These are phyloP conservation scores for Protaetia brevitarsis DNA, from an alignment of 1,140 invertebrate genomes.

Conservation along the genomic window DNA sequence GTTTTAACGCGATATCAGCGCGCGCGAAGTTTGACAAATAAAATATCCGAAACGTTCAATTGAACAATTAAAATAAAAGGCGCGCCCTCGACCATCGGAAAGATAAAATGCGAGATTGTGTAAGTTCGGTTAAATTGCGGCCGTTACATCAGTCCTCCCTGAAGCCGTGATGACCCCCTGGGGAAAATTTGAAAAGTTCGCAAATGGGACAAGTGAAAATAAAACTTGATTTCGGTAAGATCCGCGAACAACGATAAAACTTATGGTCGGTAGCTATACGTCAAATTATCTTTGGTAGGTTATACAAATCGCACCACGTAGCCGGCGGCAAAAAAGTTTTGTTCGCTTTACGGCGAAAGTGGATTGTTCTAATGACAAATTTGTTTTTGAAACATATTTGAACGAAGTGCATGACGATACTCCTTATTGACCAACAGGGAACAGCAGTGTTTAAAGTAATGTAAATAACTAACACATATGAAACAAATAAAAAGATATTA, in stretches of 20 bases:
- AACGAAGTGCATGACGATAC: too few relatives aligned
- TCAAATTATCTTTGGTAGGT: conserved; percentile 13
- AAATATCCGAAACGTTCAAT: conserved; percentile 16
- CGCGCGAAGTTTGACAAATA: conserved; percentile 19
- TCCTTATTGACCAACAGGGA: too few relatives aligned
- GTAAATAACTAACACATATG: too few relatives aligned
- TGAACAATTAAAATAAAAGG: conserved; percentile 18
- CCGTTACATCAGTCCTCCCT: conserved; percentile 16
- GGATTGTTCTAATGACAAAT: not conserved
- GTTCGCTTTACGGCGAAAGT: not conserved
- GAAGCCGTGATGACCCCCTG: conserved; percentile 14
- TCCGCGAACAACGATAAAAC: conserved; percentile 18
- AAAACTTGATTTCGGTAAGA: conserved; percentile 18
- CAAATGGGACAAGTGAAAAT: conserved; percentile 23
- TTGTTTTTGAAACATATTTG: too few relatives aligned
- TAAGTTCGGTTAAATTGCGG: conserved; percentile 20
- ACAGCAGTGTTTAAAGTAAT: too few relatives aligned
- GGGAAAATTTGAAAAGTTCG: conserved; percentile 23
- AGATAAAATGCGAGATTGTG: conserved; percentile 14
- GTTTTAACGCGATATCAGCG: not conserved
- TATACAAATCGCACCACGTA: conserved; percentile 1
- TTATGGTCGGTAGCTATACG: not conserved
- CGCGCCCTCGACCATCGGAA: not conserved
- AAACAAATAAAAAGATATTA: too few relatives aligned
- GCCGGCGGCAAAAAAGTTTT: not conserved